Base-by-base conservation (phyloP, 1,140 invertebrate genomes). In the Drosophila pseudoobscura region DNA sequence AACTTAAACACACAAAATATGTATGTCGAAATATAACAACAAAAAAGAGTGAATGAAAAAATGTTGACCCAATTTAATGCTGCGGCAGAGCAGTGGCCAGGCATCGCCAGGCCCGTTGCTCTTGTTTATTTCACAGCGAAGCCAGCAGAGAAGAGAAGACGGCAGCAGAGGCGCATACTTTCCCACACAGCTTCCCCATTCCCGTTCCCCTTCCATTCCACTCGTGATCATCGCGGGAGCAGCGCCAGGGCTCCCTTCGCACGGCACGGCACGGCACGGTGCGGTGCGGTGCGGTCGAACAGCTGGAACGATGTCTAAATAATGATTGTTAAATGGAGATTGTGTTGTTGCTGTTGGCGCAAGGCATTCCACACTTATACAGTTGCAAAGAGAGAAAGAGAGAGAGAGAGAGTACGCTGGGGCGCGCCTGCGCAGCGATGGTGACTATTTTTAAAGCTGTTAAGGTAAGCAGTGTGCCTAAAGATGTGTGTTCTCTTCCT, bases 21-120 rank as follows among this genome's bases (percentile, higher is more conserved):
- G 73, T 77, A 54, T 77, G 83, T 87, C 75, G 83, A 87, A 87
- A 85, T 85, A 87, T 82, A 80, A 65, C 62, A 76, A 73, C 64
- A 65, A 80, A 82, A 83, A 88, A 82, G 75, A 87, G 80, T 89
- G 85, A 89, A 90, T 90, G 88, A 88, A 90, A 90, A 88, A 90
- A 90, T 90, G 88, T 90, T 90, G 88, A 90, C 88, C 88, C 80
- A 90, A 90, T 90, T 90, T 90, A 55, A 47, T 63, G 63, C 56
- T 62, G 80, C 62, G 44, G 62, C 64, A 26, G 59, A 35, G 3
- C 46, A 54, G 29, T 44, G 58, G 22, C 55, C 44, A 39, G 35
- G 29, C 15, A 29, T 22, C 35, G 35, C 35, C 39, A 22, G 31
- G 31, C 54, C 53, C 73, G 60, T 43, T 62, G 68, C 60, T 45